phyloP scores from a whole-genome alignment of 2,113 vertebrate genomes.

The Melanotaenia duboulayi region DNA sequence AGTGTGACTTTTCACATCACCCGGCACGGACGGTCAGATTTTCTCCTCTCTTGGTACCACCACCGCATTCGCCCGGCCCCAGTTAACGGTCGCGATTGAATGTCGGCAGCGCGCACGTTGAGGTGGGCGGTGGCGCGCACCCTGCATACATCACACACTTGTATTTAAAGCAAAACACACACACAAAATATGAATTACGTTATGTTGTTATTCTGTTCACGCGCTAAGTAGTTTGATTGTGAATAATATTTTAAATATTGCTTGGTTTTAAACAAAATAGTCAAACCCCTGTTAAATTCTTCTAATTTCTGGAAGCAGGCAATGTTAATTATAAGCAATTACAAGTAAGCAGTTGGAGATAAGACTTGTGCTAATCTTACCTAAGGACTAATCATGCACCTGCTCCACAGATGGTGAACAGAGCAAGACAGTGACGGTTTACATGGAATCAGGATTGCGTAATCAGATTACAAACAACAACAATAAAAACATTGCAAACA shows the following conservation, averaged over 20 bases:
- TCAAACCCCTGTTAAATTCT: background rate
- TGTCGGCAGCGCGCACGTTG: slow-evolving; percentile 74
- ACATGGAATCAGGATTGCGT: no score
- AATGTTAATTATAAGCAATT: no score
- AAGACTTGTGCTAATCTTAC: background rate
- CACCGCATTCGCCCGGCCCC: slow-evolving; percentile 67
- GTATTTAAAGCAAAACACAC: slow-evolving; percentile 10
- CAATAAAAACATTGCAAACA: no score
- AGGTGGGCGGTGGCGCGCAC: slow-evolving; percentile 42
- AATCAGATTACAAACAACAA: no score
- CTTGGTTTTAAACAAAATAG: background rate
- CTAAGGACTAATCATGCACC: background rate
- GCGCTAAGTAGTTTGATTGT: no score
- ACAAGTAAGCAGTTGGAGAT: no score
- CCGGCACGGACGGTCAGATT: slow-evolving; percentile 70
- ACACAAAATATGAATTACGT: background rate
- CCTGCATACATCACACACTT: slow-evolving; percentile 9
- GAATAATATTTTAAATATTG: background rate
- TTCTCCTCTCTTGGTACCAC: slow-evolving; percentile 77
- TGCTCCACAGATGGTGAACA: background rate
- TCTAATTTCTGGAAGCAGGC: background rate
- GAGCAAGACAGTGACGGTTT: no score
- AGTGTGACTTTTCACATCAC: slow-evolving; percentile 71
- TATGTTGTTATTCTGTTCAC: no score
- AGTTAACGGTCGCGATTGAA: slow-evolving; percentile 69